Conservation (phyloP, 2,113 vertebrate species). For the Hemibagrus wyckioides region DNA sequence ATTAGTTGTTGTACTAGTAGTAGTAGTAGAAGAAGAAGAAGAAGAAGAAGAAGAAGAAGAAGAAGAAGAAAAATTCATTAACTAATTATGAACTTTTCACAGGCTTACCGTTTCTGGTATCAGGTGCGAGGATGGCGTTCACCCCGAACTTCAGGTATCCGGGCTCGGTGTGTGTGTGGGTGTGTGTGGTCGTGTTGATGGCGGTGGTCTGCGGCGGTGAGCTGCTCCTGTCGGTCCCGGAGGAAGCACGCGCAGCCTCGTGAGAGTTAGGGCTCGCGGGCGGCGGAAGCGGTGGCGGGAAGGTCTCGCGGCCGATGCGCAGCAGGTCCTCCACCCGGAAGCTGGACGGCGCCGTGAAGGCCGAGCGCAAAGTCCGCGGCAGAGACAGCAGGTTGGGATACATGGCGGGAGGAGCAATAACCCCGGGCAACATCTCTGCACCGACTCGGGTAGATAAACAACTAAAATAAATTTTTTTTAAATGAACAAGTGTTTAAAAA, state of each 20-base stretch:
- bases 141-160: slow-evolving; percentile 94
- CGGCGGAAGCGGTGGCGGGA: slow-evolving; percentile 70
- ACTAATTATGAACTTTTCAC: background rate
- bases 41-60: too few relatives aligned
- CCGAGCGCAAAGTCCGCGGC: slow-evolving; percentile 81
- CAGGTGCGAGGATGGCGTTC: slow-evolving; percentile 90
- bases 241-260: slow-evolving; percentile 65
- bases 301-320: slow-evolving; percentile 74
- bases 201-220: slow-evolving; percentile 66
- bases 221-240: slow-evolving; percentile 63
- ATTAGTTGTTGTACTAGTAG: background rate
- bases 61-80: too few relatives aligned
- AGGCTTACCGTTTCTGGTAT: slow-evolving; percentile 81
- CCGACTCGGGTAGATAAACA: slow-evolving; percentile 22
- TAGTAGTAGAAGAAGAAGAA: too few relatives aligned
- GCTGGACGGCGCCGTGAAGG: slow-evolving; percentile 82
- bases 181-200: slow-evolving; percentile 49
- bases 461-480: background rate
- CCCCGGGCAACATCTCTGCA: slow-evolving; percentile 91
- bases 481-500: background rate
- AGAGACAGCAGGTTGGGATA: slow-evolving; percentile 85
- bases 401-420: slow-evolving; percentile 84
- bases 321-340: slow-evolving; percentile 93
- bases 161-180: slow-evolving; percentile 70
- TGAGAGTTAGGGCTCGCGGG: slow-evolving; percentile 63